Evolutionary conservation across 2,113 vertebrate genomes (phyloP).

Genomic region (Oophaga pumilio): DNA sequence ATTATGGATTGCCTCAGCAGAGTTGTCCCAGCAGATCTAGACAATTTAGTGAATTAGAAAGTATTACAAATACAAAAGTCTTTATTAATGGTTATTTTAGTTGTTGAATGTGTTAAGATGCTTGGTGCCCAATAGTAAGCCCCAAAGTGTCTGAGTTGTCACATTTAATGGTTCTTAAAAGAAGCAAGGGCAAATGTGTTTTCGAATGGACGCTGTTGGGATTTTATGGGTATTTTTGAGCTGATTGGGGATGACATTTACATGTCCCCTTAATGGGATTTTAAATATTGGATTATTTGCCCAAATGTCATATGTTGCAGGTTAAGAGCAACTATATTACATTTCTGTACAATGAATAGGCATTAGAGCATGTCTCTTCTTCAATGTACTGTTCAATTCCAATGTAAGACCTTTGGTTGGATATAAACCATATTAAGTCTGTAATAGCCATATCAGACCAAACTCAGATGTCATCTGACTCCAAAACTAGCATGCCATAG

Average conservation of each 20-base stretch:
- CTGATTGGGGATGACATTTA: not conserved
- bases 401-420: not conserved
- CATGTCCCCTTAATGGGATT: not conserved
- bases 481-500: not conserved
- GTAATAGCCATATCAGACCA: not conserved
- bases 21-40: slow-evolving; percentile 83
- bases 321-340: too few species aligned
- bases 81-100: not conserved
- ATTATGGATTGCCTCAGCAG: slow-evolving; percentile 87
- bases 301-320: too few species aligned
- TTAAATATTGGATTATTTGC: not conserved
- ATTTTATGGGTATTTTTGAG: not conserved
- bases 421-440: not conserved
- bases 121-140: too few species aligned
- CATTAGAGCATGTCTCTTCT: too few species aligned
- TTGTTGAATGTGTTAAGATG: not conserved
- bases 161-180: too few species aligned
- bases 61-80: not conserved
- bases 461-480: not conserved
- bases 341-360: too few species aligned
- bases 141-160: too few species aligned
- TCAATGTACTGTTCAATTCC: too few species aligned
- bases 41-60: not conserved
- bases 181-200: too few species aligned
- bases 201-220: too few species aligned